Evolutionary conservation across 2,113 vertebrate genomes (phyloP).

Genomic region (Polypterus senegalus): DNA sequence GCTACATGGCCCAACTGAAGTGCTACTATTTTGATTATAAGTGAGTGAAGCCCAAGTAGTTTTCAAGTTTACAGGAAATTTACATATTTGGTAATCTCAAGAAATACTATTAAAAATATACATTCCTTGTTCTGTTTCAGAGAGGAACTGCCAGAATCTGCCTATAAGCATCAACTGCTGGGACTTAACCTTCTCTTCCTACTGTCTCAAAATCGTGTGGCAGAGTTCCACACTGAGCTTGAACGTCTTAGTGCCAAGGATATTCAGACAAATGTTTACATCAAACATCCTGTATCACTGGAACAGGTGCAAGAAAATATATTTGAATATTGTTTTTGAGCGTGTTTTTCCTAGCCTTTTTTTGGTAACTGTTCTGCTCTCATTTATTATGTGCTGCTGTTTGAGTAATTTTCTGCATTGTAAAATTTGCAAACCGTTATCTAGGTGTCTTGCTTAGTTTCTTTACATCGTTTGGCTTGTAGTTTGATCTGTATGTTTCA

Average conservation of each 20-base stretch:
- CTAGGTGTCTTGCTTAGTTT: too few species aligned
- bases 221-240: slow-evolving; percentile 92
- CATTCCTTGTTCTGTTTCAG: slow-evolving; percentile 27
- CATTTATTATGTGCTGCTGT: too few species aligned
- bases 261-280: slow-evolving; percentile 87
- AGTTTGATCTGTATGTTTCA: too few species aligned
- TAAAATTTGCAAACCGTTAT: too few species aligned
- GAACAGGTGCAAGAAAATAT: slow-evolving; percentile 37
- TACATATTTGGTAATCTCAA: too few species aligned
- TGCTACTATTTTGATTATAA: slow-evolving; percentile 96
- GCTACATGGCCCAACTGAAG: slow-evolving; percentile 91
- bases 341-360: too few species aligned
- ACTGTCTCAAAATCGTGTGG: slow-evolving; percentile 87
- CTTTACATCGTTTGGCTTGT: too few species aligned
- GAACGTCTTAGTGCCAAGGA: slow-evolving; percentile 77
- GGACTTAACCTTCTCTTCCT: slow-evolving; percentile 88
- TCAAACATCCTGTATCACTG: slow-evolving; percentile 84
- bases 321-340: too few species aligned
- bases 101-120: too few species aligned
- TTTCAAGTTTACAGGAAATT: too few species aligned
- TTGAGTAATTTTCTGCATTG: too few species aligned
- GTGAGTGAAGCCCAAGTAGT: slow-evolving; percentile 38
- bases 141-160: slow-evolving; percentile 74
- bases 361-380: too few species aligned
- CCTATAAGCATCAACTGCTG: slow-evolving; percentile 81